Conservation (phyloP, 1,140 invertebrate genomes). For the Ceratitis capitata region DNA sequence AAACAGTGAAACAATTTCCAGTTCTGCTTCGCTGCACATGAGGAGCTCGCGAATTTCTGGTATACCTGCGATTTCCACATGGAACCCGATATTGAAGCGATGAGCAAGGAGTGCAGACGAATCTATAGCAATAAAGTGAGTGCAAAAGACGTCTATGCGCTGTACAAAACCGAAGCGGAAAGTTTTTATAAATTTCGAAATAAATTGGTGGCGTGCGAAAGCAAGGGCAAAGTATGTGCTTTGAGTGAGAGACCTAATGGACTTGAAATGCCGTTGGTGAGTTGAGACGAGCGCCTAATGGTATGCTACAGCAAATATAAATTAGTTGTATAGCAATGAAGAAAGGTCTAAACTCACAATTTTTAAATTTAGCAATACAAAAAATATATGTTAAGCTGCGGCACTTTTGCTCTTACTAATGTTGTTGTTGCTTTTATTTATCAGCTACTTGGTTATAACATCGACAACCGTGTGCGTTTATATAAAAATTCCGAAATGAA, state of each 20-base stretch:
- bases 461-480: not conserved
- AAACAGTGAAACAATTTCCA: not conserved
- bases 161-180: not conserved
- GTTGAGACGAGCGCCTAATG: not conserved
- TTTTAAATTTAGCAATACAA: no score
- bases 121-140: not conserved
- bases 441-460: not conserved
- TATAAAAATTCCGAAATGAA: not conserved
- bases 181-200: not conserved
- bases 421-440: no score
- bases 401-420: no score
- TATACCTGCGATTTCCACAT: slow-evolving; percentile 3
- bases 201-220: not conserved
- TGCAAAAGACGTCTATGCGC: not conserved
- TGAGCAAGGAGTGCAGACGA: not conserved
- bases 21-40: not conserved
- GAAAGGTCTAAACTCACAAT: no score
- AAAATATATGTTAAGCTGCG: no score
- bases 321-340: no score
- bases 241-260: not conserved
- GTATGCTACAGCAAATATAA: not conserved
- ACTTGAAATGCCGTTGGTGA: not conserved
- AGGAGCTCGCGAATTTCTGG: not conserved
- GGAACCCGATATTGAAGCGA: not conserved
- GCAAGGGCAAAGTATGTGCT: not conserved